Evolutionary conservation across 2,797 vertebrate species (phyloP).

Genomic region (Manis crassicaudata): DNA sequence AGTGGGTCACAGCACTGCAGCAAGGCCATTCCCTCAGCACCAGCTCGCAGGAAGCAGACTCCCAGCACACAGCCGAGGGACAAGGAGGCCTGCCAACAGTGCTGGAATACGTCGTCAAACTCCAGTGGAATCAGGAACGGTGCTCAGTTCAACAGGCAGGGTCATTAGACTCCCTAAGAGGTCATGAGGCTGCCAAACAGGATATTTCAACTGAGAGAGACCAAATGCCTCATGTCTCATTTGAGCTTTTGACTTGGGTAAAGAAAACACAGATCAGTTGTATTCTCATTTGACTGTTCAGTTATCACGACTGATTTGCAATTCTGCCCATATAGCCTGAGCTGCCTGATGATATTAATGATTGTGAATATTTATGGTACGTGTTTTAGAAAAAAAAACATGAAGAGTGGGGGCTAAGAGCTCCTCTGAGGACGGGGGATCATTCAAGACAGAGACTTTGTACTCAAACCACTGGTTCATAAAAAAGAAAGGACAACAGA

Average conservation of each 20-base stretch:
- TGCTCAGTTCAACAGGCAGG: not conserved
- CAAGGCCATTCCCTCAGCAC: not conserved
- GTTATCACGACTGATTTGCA: not conserved
- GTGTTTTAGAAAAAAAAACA: not conserved
- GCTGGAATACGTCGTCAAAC: not conserved
- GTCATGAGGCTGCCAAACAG: not conserved
- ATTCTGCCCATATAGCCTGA: not conserved
- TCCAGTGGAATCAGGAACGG: not conserved
- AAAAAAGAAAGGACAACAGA: slow-evolving; percentile 11
- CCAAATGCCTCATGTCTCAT: not conserved
- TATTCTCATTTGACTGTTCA: not conserved
- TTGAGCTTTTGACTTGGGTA: slow-evolving; percentile 1
- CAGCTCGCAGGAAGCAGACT: not conserved
- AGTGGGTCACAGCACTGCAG: too few species aligned
- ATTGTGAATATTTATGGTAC: not conserved
- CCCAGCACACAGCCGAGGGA: not conserved
- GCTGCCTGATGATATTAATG: not conserved
- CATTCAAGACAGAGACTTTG: not conserved
- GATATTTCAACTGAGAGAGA: not conserved
- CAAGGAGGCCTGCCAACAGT: not conserved
- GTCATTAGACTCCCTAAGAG: not conserved
- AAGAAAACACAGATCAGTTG: not conserved
- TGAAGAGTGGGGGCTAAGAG: not conserved
- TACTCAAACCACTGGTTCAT: not conserved
- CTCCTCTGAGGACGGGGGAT: not conserved